phyloP scores from a whole-genome alignment of 2,888 invertebrate genomes.

The Athalia circularis region DNA sequence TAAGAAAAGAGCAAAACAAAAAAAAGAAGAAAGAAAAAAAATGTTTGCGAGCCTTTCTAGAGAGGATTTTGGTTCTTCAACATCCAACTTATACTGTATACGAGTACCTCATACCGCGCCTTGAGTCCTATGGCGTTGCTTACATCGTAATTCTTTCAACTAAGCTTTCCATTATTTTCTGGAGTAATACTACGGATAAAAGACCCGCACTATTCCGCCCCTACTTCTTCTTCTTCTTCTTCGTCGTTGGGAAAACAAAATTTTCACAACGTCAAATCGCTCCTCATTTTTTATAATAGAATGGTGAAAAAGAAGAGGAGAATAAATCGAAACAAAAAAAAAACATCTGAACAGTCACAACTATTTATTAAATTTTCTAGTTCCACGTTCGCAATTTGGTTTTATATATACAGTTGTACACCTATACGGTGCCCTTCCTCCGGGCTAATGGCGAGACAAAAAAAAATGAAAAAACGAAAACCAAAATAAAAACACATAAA shows the following conservation, averaged over 20 bases:
- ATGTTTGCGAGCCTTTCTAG: constrained; percentile 34
- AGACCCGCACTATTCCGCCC: neutral
- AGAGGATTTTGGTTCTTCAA: constrained; percentile 33
- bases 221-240: neutral
- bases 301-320: no score
- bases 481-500: neutral
- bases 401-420: no score
- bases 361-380: no score
- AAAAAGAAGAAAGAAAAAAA: neutral
- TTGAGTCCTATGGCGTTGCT: constrained; percentile 18
- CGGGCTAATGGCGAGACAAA: no score
- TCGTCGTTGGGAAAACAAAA: neutral
- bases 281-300: no score
- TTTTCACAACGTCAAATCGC: no score
- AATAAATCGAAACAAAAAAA: no score
- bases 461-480: neutral
- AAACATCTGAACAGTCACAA: no score
- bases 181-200: constrained; percentile 10
- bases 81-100: neutral
- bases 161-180: constrained; percentile 38
- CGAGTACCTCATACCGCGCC: neutral
- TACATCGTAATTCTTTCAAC: constrained; percentile 33
- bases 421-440: no score
- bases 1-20: no score
- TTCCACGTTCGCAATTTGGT: no score